These are phyloP conservation scores for Bufo bufo DNA, from an alignment of 2,113 vertebrate genomes.

Conservation along the genomic window DNA sequence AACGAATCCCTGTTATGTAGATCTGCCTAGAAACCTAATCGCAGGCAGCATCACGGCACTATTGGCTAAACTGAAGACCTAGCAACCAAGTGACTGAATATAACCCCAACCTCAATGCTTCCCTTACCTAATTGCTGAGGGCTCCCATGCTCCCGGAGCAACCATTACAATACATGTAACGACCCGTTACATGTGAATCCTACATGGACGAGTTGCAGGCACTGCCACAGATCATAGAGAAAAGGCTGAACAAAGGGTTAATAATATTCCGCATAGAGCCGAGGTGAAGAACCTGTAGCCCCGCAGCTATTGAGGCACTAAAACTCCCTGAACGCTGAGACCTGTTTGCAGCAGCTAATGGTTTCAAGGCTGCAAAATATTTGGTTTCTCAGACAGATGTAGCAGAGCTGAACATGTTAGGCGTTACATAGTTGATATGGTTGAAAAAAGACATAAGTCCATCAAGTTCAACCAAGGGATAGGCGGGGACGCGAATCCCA, in stretches of 20 bases:
- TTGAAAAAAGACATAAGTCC: too few relatives aligned
- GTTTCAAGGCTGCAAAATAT: background rate
- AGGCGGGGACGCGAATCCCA: too few relatives aligned
- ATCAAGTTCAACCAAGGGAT: too few relatives aligned
- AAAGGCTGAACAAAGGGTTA: background rate
- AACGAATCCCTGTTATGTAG: background rate
- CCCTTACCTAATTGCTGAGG: background rate
- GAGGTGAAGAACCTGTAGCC: background rate
- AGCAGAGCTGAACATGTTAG: background rate
- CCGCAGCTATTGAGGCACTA: background rate
- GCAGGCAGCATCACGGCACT: background rate
- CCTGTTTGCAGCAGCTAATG: background rate
- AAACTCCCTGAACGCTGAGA: background rate
- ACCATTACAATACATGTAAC: too few relatives aligned
- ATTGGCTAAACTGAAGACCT: background rate
- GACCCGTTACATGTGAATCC: background rate
- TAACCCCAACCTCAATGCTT: background rate
- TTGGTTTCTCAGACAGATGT: background rate
- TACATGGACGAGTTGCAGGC: background rate
- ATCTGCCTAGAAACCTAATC: background rate
- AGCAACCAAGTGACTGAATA: background rate
- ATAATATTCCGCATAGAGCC: background rate
- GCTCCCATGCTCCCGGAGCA: background rate
- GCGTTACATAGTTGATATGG: background rate
- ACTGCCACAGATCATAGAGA: background rate